Percentiles rank a stretch among this genome's conserved stretches.
These are phyloP conservation scores for Hyles vespertilio DNA, from an alignment of 1,140 invertebrate genomes.

Conservation along the genomic window DNA sequence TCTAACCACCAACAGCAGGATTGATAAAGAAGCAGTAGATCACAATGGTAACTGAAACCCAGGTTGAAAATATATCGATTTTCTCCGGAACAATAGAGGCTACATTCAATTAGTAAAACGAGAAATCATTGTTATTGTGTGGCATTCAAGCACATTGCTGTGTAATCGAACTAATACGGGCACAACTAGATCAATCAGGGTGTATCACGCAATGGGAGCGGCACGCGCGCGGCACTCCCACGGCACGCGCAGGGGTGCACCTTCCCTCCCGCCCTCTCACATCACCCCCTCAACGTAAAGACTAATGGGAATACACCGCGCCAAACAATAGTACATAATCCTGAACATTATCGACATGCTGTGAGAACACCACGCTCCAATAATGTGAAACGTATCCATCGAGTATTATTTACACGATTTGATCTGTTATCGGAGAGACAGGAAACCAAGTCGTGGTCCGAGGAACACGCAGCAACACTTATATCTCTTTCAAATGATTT, in stretches of 20 bases:
- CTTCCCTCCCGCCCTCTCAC: slow-evolving; percentile 29
- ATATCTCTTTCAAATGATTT: slow-evolving; percentile 25
- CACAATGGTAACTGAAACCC: no score
- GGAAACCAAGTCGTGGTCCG: neutral
- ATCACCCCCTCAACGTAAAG: slow-evolving; percentile 23
- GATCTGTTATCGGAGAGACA: neutral
- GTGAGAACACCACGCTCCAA: no score
- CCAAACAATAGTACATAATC: no score
- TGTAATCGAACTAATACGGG: slow-evolving; percentile 42
- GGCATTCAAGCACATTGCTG: slow-evolving; percentile 36
- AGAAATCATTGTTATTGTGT: slow-evolving; percentile 15
- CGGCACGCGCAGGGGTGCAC: slow-evolving; percentile 49
- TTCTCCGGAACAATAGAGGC: no score
- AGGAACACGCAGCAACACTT: neutral
- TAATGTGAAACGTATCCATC: no score
- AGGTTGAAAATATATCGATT: no score
- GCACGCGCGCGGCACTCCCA: slow-evolving; percentile 68
- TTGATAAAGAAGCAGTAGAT: no score
- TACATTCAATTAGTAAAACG: no score
- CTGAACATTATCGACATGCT: no score
- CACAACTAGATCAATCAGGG: slow-evolving; percentile 48
- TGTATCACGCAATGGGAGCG: slow-evolving; percentile 64
- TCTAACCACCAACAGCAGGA: no score
- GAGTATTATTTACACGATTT: no score
- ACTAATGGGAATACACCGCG: slow-evolving; percentile 26